Evolutionary conservation across 2,888 invertebrate species (phyloP), one percentile per base, ranked within the genome.

Genomic region (Chrysodeixis includens): DNA sequence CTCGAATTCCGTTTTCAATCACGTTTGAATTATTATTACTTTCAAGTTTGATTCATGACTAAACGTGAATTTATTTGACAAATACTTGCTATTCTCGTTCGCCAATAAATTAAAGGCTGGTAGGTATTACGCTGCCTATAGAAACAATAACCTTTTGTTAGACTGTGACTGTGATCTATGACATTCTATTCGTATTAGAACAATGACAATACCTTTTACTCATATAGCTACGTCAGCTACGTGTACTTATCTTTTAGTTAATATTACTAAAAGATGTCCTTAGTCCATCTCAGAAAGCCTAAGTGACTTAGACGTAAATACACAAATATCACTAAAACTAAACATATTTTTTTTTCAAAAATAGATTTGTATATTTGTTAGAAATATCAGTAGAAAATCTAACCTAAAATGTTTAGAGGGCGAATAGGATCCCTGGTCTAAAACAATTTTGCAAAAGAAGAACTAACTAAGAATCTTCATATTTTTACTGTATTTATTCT

Each of bases 201-300:
- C 66, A 66, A 64, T 66, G 61, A 56, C n/a, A 59, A 61, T 68
- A 59, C 35, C 58, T 30, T 12, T 60, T 32, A 62, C 44, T 26
- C 44, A 54, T 40, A 14, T n/a, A 40, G 6, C 12, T 4, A 35
- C 12, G 12, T 40, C n/a, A 40, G 6, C 12, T 4, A 35, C 12
- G 12, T 40, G n/a, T 40, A n/a, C 5, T 6, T n/a, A 40, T 40
- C 40, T 40, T 40, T 40, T 6, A n/a, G 40, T 26, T 26, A 4
- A 6, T 26, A 26, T 26, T 26, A 26, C 6, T 26, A 26, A n/a
- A n/a, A n/a, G n/a, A n/a, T n/a, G n/a, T n/a, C n/a, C n/a, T n/a
- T n/a, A 26, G 26, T 6, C 26, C 2, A 26, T 6, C 26, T 26
- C 3, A 26, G 26, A 2, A 26, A 26, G 26, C 26, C 26, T 26